These are phyloP conservation scores for Drosophila paracracens DNA, from an alignment of 2,888 invertebrate species.

Conservation along the genomic window DNA sequence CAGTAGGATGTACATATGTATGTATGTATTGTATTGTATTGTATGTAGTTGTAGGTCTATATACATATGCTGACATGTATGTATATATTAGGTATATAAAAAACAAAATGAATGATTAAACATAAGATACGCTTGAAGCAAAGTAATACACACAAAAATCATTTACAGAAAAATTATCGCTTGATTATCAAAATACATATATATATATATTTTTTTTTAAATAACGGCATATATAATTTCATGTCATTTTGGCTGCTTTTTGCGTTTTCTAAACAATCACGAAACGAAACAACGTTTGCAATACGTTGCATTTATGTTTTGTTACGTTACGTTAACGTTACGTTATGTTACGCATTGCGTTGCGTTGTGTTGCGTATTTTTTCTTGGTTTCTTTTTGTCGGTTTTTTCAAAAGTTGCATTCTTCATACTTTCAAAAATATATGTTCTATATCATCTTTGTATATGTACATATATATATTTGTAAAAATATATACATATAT, in stretches of 20 bases:
- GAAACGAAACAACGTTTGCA: conserved; percentile 37
- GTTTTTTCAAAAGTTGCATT: conserved; percentile 74
- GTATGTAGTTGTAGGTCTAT: conserved; percentile 28
- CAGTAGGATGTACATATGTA: conserved; percentile 27
- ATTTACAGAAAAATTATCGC: conserved; percentile 32
- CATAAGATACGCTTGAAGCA: conserved; percentile 53
- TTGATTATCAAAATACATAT: conserved; percentile 43
- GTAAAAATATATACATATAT: conserved; percentile 56
- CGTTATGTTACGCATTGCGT: conserved; percentile 17
- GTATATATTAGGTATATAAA: conserved; percentile 18
- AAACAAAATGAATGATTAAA: conserved; percentile 45
- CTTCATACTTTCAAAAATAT: conserved; percentile 73
- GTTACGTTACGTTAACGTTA: conserved; percentile 2
- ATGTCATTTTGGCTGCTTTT: conserved; percentile 43
- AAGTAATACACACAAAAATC: conserved; percentile 48
- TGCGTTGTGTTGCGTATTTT: conserved; percentile 33
- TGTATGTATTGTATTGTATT: conserved; percentile 27
- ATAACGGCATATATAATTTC: conserved; percentile 34
- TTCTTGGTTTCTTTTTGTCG: conserved; percentile 31
- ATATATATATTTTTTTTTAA: not conserved
- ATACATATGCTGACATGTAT: conserved; percentile 11
- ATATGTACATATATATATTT: conserved; percentile 55
- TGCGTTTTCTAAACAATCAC: conserved; percentile 40
- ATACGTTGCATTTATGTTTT: conserved; percentile 14
- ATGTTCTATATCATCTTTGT: conserved; percentile 57